phyloP scores from a whole-genome alignment of 2,888 invertebrate genomes.

The Conus canariensis region DNA sequence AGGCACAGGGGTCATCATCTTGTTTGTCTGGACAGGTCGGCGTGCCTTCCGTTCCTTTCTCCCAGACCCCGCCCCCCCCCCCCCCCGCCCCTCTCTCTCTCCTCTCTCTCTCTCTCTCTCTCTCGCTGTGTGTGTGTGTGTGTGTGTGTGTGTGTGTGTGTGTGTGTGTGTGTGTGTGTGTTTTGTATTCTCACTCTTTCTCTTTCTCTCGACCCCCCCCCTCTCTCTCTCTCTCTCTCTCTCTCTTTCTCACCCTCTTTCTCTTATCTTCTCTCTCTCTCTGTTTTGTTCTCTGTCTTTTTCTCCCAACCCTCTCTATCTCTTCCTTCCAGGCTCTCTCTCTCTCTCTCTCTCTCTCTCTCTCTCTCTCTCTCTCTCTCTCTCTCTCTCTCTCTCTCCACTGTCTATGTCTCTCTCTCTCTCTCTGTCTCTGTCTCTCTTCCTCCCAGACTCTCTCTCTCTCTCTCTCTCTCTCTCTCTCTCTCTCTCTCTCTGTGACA shows the following conservation, averaged over 20 bases:
- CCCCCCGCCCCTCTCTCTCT: not conserved
- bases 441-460: too few species aligned
- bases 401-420: not conserved
- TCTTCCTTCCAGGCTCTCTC: not conserved
- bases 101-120: not conserved
- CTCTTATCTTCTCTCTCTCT: conserved; percentile 18
- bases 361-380: not conserved
- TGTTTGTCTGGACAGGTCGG: too few species aligned
- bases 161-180: not conserved
- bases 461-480: too few species aligned
- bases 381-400: conserved; percentile 1
- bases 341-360: not conserved
- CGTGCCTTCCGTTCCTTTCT: too few species aligned
- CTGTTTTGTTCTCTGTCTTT: not conserved
- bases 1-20: too few species aligned
- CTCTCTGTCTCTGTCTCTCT: too few species aligned
- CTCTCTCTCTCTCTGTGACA: too few species aligned
- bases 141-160: not conserved
- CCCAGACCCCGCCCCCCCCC: too few species aligned
- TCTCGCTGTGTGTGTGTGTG: not conserved
- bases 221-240: not conserved
- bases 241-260: not conserved
- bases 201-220: not conserved
- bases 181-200: not conserved
- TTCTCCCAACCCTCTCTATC: not conserved